These are phyloP conservation scores for Champsocephalus gunnari DNA, from an alignment of 2,797 vertebrate species.

Conservation along the genomic window DNA sequence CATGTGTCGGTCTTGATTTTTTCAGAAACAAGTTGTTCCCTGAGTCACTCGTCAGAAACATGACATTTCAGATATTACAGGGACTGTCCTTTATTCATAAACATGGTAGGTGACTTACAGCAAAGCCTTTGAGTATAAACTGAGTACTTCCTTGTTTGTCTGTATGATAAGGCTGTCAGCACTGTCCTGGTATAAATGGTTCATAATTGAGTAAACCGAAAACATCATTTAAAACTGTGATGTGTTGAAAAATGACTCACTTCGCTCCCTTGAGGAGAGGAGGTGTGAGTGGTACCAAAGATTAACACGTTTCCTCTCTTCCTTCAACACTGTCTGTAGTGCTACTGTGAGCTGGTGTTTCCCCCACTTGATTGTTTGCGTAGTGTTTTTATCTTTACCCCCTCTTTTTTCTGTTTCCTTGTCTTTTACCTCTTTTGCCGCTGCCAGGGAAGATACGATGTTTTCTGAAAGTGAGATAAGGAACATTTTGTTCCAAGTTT, in stretches of 20 bases:
- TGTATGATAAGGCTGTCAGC: conserved; percentile 15
- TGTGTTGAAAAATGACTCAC: conserved; percentile 43
- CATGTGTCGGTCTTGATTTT: conserved; percentile 72
- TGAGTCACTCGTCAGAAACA: conserved; percentile 93
- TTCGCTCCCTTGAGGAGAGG: conserved; percentile 50
- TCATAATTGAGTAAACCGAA: conserved; percentile 14
- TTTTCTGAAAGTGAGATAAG: conserved; percentile 85
- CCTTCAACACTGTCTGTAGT: conserved; percentile 14
- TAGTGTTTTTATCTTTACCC: conserved; percentile 40
- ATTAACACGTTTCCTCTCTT: conserved; percentile 21
- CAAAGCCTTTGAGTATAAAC: conserved; percentile 9
- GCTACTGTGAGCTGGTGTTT: conserved; percentile 37
- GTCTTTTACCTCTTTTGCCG: conserved; percentile 45
- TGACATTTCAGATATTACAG: conserved; percentile 94
- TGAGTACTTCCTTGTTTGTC: conserved; percentile 6
- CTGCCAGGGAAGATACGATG: conserved; percentile 80
- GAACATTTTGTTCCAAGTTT: conserved; percentile 82
- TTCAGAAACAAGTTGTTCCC: conserved; percentile 94
- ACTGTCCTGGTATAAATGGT: background rate
- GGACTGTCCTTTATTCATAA: conserved; percentile 94
- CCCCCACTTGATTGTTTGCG: conserved; percentile 34
- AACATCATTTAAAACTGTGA: background rate
- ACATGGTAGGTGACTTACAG: conserved; percentile 86
- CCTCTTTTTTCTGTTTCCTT: conserved; percentile 42
- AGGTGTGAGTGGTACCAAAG: conserved; percentile 44